Evolutionary conservation across 2,113 vertebrate genomes (phyloP), one percentile per base, ranked within the genome.

Genomic region (Hucho hucho): DNA sequence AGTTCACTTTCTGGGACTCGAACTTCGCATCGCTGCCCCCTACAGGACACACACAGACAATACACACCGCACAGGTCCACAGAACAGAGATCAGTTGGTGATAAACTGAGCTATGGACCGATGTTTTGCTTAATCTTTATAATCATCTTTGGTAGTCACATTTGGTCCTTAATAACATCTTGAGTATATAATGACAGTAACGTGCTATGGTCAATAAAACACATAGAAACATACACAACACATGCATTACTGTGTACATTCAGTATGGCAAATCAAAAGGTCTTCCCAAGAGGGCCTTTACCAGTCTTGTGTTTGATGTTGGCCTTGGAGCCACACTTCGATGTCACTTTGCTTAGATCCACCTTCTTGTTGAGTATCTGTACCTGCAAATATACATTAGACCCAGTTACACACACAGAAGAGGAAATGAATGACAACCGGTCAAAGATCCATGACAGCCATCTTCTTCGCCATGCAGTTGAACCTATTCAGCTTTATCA

Each of bases 231-330:
- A 4, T 20, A 4, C 20, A 20, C 14, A 56, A 56, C 20, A 56
- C 53, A 14, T 20, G 1, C 14, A 20, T 18, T 56, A 14, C 58
- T 24, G 18, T 22, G 58, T 22, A 22, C 3, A 61, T 46, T 18
- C 20, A 47, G 32, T 46, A 22, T 69, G 37, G 43, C 9, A 32
- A 53, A 4, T n/a, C 11, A 3, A 20, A 25, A 63, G 20, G 13
- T 24, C 20, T 22, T 71, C 16, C 25, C n/a, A 18, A 6, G 56
- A 86, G 18, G 26, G 4, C 1, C 64, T 63, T 87, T 87, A 99
- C 98, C 97, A 86, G 98, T 95, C 83, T 97, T 98, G 81, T 97
- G 94, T 80, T 98, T 99, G 84, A 97, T 94, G 71, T 96, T 97
- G 53, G 93, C 83, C 88, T 97, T 99, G 37, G 97, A 99, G 63